Conservation (phyloP, 2,888 invertebrate species). For the Apodemia mormo region DNA sequence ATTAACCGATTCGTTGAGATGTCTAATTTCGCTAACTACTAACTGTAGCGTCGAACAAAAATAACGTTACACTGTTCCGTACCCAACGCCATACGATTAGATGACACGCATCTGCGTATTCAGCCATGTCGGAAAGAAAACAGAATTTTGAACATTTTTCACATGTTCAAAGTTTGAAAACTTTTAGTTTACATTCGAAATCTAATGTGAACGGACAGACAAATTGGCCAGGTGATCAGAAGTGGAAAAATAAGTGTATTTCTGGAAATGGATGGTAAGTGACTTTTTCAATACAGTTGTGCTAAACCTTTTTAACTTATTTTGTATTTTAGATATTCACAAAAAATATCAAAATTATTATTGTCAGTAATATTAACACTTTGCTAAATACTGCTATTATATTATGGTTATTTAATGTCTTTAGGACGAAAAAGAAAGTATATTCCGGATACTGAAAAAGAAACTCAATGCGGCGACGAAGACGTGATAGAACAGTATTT, state of each 20-base stretch:
- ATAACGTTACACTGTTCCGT: conserved; percentile 37
- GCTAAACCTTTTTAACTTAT: conserved; percentile 33
- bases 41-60: conserved; percentile 33
- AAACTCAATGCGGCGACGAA: not conserved
- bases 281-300: conserved; percentile 35
- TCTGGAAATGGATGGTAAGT: conserved; percentile 37
- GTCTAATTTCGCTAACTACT: not conserved
- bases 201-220: conserved; percentile 36
- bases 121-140: conserved; percentile 37
- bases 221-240: conserved; percentile 35
- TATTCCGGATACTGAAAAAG: not conserved
- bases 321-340: conserved; percentile 4
- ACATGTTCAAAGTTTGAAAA: conserved; percentile 32
- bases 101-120: conserved; percentile 38
- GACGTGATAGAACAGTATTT: not conserved
- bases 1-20: not conserved
- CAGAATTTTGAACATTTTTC: conserved; percentile 35
- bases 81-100: conserved; percentile 37
- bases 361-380: not conserved
- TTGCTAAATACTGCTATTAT: conserved; percentile 2
- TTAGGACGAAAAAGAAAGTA: not conserved
- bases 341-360: conserved; percentile 4
- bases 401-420: not conserved
- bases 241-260: conserved; percentile 38
- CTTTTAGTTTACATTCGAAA: conserved; percentile 35